Percentiles rank a stretch among this genome's conserved stretches.
These are phyloP conservation scores for Drosophila borealis DNA, from an alignment of 2,888 invertebrate species.

Conservation along the genomic window DNA sequence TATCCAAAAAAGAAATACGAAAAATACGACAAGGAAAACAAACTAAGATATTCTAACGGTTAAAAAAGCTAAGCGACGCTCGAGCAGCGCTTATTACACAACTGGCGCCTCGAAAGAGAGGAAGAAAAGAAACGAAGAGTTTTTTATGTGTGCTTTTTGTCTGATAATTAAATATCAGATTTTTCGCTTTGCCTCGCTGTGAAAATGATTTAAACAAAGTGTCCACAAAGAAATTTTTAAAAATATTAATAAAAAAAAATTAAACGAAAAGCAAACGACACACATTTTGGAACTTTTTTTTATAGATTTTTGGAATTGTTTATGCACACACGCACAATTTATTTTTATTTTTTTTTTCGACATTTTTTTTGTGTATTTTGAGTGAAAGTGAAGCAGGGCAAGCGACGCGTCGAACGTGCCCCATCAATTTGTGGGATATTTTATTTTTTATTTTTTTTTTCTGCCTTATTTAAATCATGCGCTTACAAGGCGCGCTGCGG, in stretches of 20 bases:
- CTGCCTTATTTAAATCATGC: conserved; percentile 37
- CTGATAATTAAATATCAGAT: conserved; percentile 36
- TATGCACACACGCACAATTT: conserved; percentile 1
- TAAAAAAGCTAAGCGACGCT: conserved; percentile 21
- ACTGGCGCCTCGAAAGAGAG: conserved; percentile 22
- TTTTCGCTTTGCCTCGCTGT: conserved; percentile 31
- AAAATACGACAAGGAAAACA: conserved; percentile 8
- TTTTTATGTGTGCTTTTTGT: conserved; percentile 26
- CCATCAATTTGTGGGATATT: conserved; percentile 64
- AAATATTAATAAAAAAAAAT: neutral
- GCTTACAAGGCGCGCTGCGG: conserved; percentile 43
- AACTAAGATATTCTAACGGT: conserved; percentile 68
- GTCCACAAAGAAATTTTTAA: conserved; percentile 26
- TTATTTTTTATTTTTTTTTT: conserved; percentile 15
- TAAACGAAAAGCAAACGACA: conserved; percentile 45
- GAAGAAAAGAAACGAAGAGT: conserved; percentile 15
- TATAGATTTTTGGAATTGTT: conserved; percentile 35
- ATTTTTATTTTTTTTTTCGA: conserved; percentile 30
- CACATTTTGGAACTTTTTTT: conserved; percentile 38
- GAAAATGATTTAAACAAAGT: conserved; percentile 61
- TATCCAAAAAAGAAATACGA: conserved; percentile 8
- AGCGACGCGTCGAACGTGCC: conserved; percentile 61
- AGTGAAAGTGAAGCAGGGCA: conserved; percentile 71
- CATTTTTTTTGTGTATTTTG: conserved; percentile 39
- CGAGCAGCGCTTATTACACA: conserved; percentile 48